Evolutionary conservation across 92 coral and sea anemone species (phyloP), one percentile per base, ranked within the genome.

Genomic region (Phenganax stokvisi): DNA sequence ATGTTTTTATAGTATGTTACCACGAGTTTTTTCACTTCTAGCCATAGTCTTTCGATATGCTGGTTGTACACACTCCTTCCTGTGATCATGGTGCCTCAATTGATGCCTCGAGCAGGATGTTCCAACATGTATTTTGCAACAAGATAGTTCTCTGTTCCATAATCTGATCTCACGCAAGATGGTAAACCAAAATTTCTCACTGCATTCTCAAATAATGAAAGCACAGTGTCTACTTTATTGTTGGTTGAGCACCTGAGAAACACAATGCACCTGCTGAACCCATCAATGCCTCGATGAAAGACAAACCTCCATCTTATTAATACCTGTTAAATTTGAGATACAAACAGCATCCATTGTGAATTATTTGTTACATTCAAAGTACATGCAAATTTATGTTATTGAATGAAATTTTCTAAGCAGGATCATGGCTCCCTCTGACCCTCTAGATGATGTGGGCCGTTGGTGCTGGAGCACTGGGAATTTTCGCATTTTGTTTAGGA

Each of bases 61-160:
- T 81, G 82, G 59, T 85, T 85, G 60, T 85, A 81, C 10, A 85
- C 88, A 56, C 88, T 74, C 58, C 85, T 80, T n/a, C 85, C 88
- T 29, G 88, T 85, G 57, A 85, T 80, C 85, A 85, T 80, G 81
- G 80, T 85, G 7, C 88, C 85, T 66, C 85, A 71, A 75, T 72
- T 85, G 54, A 47, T 29, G 53, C 84, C 84, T 54, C 87, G 72
- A 54, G 73, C 56, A 47, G 84, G 87, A 54, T 67, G 72, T 31
- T 67, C 72, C 29, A 65, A 65, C 71, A 65, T 27, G 47, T 65
- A 65, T 51, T 51, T 65, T 65, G 71, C 71, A 65, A 65, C 72
- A 67, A 67, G 11, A 67, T 67, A 67, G 51, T 73, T 72, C 47
- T 73, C 81, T 25, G 81, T 83, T 53, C 86, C 86, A 75, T 74